phyloP scores from a whole-genome alignment of 2,797 vertebrate genomes.

The Rhinophrynus dorsalis region DNA sequence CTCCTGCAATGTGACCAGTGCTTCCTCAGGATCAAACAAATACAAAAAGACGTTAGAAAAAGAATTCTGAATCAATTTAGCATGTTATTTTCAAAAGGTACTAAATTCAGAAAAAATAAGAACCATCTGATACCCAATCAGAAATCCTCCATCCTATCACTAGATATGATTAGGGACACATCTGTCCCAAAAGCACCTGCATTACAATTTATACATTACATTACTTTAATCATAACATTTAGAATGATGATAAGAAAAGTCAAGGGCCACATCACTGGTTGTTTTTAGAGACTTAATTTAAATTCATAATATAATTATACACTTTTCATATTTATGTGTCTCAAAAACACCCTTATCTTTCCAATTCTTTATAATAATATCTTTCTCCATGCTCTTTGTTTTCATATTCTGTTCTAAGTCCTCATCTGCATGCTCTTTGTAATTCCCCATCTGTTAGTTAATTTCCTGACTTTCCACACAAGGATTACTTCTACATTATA shows the following conservation, averaged over 20 bases:
- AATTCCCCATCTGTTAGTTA: constrained; percentile 49
- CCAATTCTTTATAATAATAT: constrained; percentile 20
- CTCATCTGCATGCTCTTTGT: constrained; percentile 47
- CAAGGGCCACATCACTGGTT: not conserved
- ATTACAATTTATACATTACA: constrained; percentile 6
- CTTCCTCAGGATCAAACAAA: too few species aligned
- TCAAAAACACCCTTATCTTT: constrained; percentile 38
- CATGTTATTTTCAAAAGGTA: too few species aligned
- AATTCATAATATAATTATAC: constrained; percentile 25
- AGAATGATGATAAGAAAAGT: not conserved
- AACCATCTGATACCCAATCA: too few species aligned
- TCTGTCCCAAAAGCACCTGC: not conserved
- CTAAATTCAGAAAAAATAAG: too few species aligned
- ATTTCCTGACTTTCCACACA: constrained; percentile 43
- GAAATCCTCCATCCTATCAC: too few species aligned
- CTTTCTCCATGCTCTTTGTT: constrained; percentile 25
- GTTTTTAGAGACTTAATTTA: constrained; percentile 5
- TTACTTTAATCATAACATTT: constrained; percentile 20
- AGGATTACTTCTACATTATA: constrained; percentile 45
- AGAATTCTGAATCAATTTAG: too few species aligned
- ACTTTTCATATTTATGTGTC: constrained; percentile 34
- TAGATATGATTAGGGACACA: too few species aligned
- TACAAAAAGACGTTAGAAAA: too few species aligned
- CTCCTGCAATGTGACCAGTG: too few species aligned
- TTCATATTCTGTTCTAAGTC: constrained; percentile 8